Percentiles rank a stretch among this genome's conserved stretches.
Evolutionary conservation across 2,888 invertebrate genomes (phyloP).

Genomic region (Mesoligia furuncula): DNA sequence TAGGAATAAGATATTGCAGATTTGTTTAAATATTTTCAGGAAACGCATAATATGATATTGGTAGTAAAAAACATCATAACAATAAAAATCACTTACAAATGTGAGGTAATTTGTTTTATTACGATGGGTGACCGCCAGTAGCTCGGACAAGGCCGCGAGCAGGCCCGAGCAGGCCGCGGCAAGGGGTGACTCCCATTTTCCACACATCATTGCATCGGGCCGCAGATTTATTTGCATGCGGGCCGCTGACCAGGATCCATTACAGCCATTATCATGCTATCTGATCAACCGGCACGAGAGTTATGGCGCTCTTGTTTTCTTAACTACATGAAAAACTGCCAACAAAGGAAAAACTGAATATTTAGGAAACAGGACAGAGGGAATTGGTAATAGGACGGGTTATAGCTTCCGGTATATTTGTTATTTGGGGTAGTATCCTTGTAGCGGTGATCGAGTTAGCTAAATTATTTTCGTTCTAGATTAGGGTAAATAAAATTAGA

Average conservation of each 20-base stretch:
- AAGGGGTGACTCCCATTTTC: conserved; percentile 89
- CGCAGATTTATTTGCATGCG: conserved; percentile 91
- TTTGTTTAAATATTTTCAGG: not conserved
- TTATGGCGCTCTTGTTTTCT: conserved; percentile 89
- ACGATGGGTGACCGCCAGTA: conserved; percentile 61
- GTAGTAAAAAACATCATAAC: conserved; percentile 35
- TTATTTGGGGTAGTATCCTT: conserved; percentile 74
- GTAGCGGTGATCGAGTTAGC: conserved; percentile 66
- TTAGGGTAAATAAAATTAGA: conserved; percentile 64
- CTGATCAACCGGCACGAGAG: conserved; percentile 89
- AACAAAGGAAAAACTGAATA: conserved; percentile 80
- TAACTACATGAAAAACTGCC: conserved; percentile 86
- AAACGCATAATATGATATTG: not conserved
- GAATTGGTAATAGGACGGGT: conserved; percentile 82
- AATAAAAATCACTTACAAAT: conserved; percentile 61
- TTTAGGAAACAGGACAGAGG: conserved; percentile 78
- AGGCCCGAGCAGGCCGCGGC: conserved; percentile 71
- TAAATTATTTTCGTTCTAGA: conserved; percentile 51
- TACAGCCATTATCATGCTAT: conserved; percentile 89
- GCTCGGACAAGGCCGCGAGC: conserved; percentile 59
- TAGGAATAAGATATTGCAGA: not conserved
- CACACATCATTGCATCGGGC: conserved; percentile 91
- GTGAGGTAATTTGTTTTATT: conserved; percentile 69
- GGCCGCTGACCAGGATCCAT: conserved; percentile 91
- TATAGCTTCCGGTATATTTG: conserved; percentile 86